Conservation (phyloP, 2,888 invertebrate species). For the Diachrysia chrysitis region DNA sequence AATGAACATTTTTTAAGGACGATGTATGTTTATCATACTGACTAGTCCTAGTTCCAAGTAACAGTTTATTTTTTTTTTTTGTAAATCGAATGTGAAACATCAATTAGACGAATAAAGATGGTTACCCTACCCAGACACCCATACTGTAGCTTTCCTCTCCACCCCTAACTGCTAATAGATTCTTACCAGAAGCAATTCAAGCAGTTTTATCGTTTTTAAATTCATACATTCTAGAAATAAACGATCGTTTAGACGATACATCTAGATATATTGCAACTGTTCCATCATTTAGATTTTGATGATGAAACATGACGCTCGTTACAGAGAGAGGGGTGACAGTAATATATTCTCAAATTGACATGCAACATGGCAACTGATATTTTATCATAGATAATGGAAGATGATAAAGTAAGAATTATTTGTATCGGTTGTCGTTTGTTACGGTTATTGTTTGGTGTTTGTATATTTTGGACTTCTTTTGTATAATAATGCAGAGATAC, state of each 20-base stretch:
- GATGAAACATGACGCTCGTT: constrained; percentile 37
- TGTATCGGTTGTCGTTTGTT: not conserved
- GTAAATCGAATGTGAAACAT: not conserved
- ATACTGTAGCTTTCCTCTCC: constrained; percentile 53
- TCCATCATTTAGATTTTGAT: constrained; percentile 25
- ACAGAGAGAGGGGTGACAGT: constrained; percentile 19
- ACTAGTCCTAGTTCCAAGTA: too few relatives aligned
- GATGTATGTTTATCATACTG: too few relatives aligned
- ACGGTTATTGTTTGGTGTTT: not conserved
- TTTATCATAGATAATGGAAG: constrained; percentile 34
- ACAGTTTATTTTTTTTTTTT: not conserved
- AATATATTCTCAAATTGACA: constrained; percentile 37
- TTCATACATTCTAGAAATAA: constrained; percentile 50
- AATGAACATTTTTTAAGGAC: too few relatives aligned
- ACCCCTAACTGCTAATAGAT: constrained; percentile 71
- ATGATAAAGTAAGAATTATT: constrained; percentile 18
- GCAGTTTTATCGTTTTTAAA: constrained; percentile 60
- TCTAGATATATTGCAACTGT: constrained; percentile 16
- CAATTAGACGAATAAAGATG: constrained; percentile 35
- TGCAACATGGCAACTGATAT: constrained; percentile 15
- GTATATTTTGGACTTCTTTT: not conserved
- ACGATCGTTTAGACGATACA: constrained; percentile 30
- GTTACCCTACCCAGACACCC: constrained; percentile 54
- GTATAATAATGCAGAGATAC: not conserved
- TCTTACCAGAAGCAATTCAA: constrained; percentile 59